phyloP scores from a whole-genome alignment of 2,888 invertebrate species.

The Bhutanitis thaidina region DNA sequence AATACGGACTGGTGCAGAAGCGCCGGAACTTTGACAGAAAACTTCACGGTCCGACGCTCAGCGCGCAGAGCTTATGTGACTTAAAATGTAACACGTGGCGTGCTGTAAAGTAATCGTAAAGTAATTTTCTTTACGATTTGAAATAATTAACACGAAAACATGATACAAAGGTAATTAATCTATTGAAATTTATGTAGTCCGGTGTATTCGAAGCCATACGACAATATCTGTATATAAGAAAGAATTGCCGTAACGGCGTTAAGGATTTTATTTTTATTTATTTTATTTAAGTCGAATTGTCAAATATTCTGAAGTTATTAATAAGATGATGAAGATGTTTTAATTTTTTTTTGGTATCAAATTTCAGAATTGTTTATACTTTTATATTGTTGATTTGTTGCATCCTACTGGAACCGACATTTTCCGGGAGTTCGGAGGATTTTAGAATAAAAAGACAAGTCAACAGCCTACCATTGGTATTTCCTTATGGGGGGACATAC shows the following conservation, averaged over 20 bases:
- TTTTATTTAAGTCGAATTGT: not conserved
- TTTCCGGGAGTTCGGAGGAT: slow-evolving; percentile 23
- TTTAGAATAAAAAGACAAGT: slow-evolving; percentile 52
- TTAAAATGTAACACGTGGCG: slow-evolving; percentile 9
- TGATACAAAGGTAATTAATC: slow-evolving; percentile 6
- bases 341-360: no score
- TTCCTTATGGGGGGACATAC: slow-evolving; percentile 75
- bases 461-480: slow-evolving; percentile 69
- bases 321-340: no score
- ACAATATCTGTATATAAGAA: no score
- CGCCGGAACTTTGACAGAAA: slow-evolving; percentile 17
- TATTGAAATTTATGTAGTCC: not conserved
- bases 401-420: not conserved
- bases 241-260: no score
- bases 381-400: not conserved
- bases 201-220: no score
- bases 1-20: slow-evolving; percentile 6
- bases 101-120: not conserved
- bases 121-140: not conserved
- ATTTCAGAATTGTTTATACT: slow-evolving; percentile 1
- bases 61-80: slow-evolving; percentile 12
- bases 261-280: not conserved
- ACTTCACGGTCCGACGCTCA: slow-evolving; percentile 15
- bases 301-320: no score
- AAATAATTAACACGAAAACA: not conserved